Percentiles rank a stretch among this genome's conserved stretches.
phyloP scores from a whole-genome alignment of 2,113 vertebrate genomes.

The Dendrocopos noguchii region DNA sequence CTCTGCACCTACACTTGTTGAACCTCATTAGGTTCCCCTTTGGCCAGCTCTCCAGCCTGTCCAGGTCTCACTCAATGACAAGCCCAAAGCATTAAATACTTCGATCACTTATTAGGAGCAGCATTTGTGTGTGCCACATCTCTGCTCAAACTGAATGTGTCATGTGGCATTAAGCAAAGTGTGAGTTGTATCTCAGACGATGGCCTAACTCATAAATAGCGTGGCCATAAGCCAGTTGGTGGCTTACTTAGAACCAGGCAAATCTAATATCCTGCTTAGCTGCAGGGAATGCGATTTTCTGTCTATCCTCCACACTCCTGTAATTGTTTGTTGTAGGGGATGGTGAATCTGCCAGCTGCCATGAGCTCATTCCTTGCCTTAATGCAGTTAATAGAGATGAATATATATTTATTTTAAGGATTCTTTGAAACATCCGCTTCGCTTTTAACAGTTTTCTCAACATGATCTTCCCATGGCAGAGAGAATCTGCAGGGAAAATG shows the following conservation, averaged over 20 bases:
- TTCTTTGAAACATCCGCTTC: slow-evolving; percentile 12
- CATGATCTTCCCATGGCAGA: background rate
- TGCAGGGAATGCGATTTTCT: slow-evolving; percentile 59
- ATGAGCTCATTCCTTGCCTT: slow-evolving; percentile 44
- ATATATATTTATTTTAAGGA: slow-evolving; percentile 31
- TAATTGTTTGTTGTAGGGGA: slow-evolving; percentile 38
- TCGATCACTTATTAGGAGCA: background rate
- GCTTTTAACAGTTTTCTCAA: slow-evolving; percentile 36
- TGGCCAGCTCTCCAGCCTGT: no score
- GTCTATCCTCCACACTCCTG: background rate
- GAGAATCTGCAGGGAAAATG: background rate
- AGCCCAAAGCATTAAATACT: background rate
- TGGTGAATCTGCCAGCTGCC: slow-evolving; percentile 36
- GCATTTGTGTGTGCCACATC: background rate
- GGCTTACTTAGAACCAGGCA: slow-evolving; percentile 41
- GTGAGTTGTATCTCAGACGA: slow-evolving; percentile 36
- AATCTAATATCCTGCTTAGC: slow-evolving; percentile 65
- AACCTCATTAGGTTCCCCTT: no score
- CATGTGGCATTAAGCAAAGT: slow-evolving; percentile 50
- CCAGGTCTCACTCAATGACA: no score
- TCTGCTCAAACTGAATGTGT: slow-evolving; percentile 54
- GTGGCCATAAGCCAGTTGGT: slow-evolving; percentile 39
- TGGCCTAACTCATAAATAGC: slow-evolving; percentile 36
- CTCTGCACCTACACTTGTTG: no score
- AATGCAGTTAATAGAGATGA: slow-evolving; percentile 44